A percentile compares a stretch with the other conserved stretches of the same genome.
phyloP scores from a whole-genome alignment of 2,888 invertebrate species.

The Augiades crinisus region DNA sequence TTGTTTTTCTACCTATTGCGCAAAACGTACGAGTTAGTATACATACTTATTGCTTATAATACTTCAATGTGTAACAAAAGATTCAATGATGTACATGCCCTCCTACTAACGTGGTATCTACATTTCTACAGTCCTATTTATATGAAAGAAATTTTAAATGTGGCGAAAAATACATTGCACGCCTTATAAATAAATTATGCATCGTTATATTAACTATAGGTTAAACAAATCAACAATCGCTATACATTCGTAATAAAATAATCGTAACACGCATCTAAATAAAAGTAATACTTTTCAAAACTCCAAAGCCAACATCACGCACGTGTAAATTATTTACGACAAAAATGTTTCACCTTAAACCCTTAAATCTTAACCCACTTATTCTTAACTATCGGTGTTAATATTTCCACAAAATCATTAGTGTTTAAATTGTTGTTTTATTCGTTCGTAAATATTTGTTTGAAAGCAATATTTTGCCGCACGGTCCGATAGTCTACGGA shows the following conservation, averaged over 20 bases:
- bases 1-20: slow-evolving; percentile 26
- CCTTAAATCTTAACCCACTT: slow-evolving; percentile 13
- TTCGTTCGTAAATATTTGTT: neutral
- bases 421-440: neutral
- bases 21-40: slow-evolving; percentile 29
- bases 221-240: slow-evolving; percentile 48
- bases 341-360: slow-evolving; percentile 19
- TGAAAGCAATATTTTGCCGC: neutral
- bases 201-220: slow-evolving; percentile 46
- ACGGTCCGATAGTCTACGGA: slow-evolving; percentile 25
- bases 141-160: slow-evolving; percentile 43
- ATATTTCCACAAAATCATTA: neutral
- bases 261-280: slow-evolving; percentile 3
- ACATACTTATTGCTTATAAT: slow-evolving; percentile 25
- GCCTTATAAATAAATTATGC: slow-evolving; percentile 66
- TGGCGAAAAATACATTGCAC: slow-evolving; percentile 52
- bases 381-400: slow-evolving; percentile 14
- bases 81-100: slow-evolving; percentile 36
- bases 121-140: slow-evolving; percentile 71
- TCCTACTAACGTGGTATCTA: slow-evolving; percentile 67
- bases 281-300: slow-evolving; percentile 3
- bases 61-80: slow-evolving; percentile 29
- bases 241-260: slow-evolving; percentile 38
- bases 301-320: slow-evolving; percentile 39
- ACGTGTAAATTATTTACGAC: slow-evolving; percentile 28